phyloP scores from a whole-genome alignment of 2,797 vertebrate species.

The Parambassis ranga region DNA sequence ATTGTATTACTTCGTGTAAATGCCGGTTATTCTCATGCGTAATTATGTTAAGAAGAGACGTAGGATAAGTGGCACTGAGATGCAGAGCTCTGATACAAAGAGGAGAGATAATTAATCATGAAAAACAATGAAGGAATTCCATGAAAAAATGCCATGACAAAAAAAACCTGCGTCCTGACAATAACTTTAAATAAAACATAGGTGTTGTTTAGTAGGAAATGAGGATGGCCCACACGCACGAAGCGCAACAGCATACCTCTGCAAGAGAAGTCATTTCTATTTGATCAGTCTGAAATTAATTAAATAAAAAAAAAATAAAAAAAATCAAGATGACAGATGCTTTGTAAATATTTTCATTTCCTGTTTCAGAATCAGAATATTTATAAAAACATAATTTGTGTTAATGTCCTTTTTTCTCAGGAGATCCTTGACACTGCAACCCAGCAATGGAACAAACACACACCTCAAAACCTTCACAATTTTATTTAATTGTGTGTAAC shows the following conservation, averaged over 20 bases:
- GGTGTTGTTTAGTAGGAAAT: background rate
- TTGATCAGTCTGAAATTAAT: too few species aligned
- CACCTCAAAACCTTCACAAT: background rate
- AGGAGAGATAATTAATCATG: background rate
- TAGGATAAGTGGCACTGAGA: background rate
- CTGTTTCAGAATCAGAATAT: too few species aligned
- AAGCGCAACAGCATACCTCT: background rate
- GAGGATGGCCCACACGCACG: background rate
- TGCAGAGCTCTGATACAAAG: background rate
- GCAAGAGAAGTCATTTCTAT: background rate
- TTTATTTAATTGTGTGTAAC: background rate
- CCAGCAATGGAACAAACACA: background rate
- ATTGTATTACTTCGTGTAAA: background rate
- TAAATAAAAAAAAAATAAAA: too few species aligned
- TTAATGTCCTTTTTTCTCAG: too few species aligned
- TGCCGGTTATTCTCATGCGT: conserved; percentile 18
- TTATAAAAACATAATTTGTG: too few species aligned
- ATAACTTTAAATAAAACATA: background rate
- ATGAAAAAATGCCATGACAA: background rate
- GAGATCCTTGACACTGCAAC: background rate
- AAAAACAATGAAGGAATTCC: background rate
- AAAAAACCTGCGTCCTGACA: background rate
- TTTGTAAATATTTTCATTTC: too few species aligned
- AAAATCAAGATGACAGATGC: too few species aligned
- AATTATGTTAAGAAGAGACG: conserved; percentile 6